A percentile compares a stretch with the other conserved stretches of the same genome.
phyloP scores from a whole-genome alignment of 2,797 vertebrate species.

The Telmatherina bonti region DNA sequence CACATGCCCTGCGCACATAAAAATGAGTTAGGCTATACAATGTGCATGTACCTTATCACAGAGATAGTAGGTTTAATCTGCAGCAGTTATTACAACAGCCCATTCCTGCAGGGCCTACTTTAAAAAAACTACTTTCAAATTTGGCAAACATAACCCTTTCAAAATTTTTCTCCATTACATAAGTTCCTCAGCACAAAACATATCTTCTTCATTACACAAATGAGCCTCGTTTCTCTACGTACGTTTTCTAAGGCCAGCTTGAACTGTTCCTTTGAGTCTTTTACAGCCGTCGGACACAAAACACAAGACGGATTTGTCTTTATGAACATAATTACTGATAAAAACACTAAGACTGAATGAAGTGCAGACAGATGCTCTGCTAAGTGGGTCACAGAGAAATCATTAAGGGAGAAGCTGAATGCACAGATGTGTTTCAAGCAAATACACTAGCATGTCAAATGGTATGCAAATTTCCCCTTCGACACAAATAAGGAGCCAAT shows the following conservation, averaged over 20 bases:
- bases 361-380: conserved; percentile 60
- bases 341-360: conserved; percentile 17
- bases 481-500: conserved; percentile 1
- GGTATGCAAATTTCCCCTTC: conserved; percentile 33
- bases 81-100: conserved; percentile 25
- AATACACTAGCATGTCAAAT: conserved; percentile 43
- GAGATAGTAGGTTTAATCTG: conserved; percentile 28
- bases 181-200: conserved; percentile 19
- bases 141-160: conserved; percentile 27
- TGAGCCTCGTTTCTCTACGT: background rate
- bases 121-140: conserved; percentile 15
- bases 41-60: conserved; percentile 7
- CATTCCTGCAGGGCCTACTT: conserved; percentile 9
- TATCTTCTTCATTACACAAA: background rate
- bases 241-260: background rate
- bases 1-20: conserved; percentile 1
- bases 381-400: conserved; percentile 73
- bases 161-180: conserved; percentile 33
- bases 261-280: conserved; percentile 16
- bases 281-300: conserved; percentile 21
- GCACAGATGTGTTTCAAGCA: conserved; percentile 54
- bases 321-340: conserved; percentile 36
- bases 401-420: conserved; percentile 46
- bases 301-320: conserved; percentile 35
- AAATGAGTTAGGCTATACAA: background rate